A percentile compares a stretch with the other conserved stretches of the same genome.
phyloP scores from a whole-genome alignment of 2,113 vertebrate genomes.

The Bubo bubo region DNA sequence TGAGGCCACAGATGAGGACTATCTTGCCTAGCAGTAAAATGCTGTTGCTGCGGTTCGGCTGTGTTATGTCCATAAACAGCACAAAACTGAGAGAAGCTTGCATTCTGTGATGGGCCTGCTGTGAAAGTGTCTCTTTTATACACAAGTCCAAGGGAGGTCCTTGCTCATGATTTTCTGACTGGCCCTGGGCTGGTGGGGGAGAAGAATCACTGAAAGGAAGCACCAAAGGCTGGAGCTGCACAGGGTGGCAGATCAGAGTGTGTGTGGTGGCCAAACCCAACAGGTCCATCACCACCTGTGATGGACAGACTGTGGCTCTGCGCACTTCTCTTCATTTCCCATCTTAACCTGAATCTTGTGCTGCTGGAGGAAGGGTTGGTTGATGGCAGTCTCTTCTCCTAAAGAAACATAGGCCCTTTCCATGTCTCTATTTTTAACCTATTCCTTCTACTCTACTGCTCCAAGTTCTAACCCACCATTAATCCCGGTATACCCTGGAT shows the following conservation, averaged over 20 bases:
- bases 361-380: background rate
- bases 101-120: background rate
- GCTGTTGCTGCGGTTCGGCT: background rate
- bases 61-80: background rate
- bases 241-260: background rate
- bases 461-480: background rate
- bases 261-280: background rate
- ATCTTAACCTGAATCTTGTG: background rate
- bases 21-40: background rate
- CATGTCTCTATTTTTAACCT: fast-evolving
- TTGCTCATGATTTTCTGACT: background rate
- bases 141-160: background rate
- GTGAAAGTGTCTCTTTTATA: background rate
- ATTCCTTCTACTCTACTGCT: background rate
- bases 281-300: background rate
- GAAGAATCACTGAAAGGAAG: background rate
- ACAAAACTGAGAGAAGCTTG: background rate
- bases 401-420: background rate
- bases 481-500: background rate
- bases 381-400: background rate
- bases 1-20: background rate
- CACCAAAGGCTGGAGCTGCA: background rate
- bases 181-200: background rate
- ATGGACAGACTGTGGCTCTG: background rate
- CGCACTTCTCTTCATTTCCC: background rate